phyloP scores from a whole-genome alignment of 2,113 vertebrate genomes.

The Chloroceryle aenea region DNA sequence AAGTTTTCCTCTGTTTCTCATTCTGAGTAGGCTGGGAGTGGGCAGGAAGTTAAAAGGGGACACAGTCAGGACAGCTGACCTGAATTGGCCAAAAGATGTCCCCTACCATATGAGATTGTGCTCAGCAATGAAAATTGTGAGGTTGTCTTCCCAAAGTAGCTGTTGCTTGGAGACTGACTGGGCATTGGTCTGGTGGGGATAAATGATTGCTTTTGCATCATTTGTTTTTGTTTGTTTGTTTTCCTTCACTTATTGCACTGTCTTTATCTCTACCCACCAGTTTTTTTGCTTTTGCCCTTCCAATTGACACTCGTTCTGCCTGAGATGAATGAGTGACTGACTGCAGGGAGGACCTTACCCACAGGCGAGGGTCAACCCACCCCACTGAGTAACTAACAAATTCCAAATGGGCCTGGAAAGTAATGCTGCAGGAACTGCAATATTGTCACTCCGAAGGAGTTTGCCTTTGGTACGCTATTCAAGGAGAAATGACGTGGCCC shows the following conservation, averaged over 20 bases:
- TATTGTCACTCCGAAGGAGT: background rate
- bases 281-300: background rate
- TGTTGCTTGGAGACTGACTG: background rate
- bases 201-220: background rate
- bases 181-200: background rate
- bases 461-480: background rate
- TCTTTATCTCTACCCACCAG: background rate
- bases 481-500: background rate
- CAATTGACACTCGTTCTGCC: background rate
- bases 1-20: background rate
- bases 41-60: background rate
- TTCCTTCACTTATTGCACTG: background rate
- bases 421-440: background rate
- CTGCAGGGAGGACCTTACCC: background rate
- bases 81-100: background rate
- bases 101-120: rapidly evolving
- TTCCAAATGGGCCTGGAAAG: background rate
- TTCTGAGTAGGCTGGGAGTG: background rate
- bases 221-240: rapidly evolving
- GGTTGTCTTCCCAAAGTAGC: background rate
- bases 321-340: rapidly evolving
- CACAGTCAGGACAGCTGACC: background rate
- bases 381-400: background rate
- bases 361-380: background rate
- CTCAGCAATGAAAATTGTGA: background rate